Percentiles rank a stretch among this genome's conserved stretches.
Evolutionary conservation across 2,113 vertebrate species (phyloP).

Genomic region (Scomber colias): DNA sequence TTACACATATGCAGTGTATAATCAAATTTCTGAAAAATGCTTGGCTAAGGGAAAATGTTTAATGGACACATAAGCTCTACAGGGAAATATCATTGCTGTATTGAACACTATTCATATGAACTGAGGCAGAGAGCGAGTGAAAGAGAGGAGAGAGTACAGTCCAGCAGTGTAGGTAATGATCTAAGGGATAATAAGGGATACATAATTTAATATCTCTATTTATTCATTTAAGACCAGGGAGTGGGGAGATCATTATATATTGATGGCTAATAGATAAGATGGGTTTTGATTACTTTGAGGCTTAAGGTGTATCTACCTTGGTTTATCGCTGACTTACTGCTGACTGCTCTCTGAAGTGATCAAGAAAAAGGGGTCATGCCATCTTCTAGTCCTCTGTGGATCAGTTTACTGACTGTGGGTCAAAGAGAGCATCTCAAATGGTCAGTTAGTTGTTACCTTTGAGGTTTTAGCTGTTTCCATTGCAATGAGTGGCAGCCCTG

Average conservation of each 20-base stretch:
- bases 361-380: constrained; percentile 15
- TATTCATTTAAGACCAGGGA: constrained; percentile 57
- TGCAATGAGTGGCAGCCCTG: neutral
- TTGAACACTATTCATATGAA: constrained; percentile 49
- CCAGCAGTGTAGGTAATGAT: constrained; percentile 38
- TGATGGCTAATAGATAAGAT: constrained; percentile 45
- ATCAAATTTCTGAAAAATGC: constrained; percentile 76
- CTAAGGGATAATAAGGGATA: constrained; percentile 53
- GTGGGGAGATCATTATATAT: constrained; percentile 42
- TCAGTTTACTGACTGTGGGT: constrained; percentile 35
- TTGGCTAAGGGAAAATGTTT: constrained; percentile 69
- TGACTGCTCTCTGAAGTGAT: constrained; percentile 1
- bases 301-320: neutral
- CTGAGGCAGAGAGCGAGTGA: neutral
- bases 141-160: neutral
- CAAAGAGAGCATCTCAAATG: constrained; percentile 24
- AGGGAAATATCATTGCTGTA: constrained; percentile 58
- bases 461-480: constrained; percentile 28
- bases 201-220: constrained; percentile 68
- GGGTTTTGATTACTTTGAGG: constrained; percentile 50
- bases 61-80: constrained; percentile 49
- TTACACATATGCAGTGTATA: constrained; percentile 75
- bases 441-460: constrained; percentile 6
- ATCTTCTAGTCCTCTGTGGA: constrained; percentile 3
- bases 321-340: neutral